Evolutionary conservation across 2,113 vertebrate species (phyloP).

Genomic region (Cochlearius cochlearius): DNA sequence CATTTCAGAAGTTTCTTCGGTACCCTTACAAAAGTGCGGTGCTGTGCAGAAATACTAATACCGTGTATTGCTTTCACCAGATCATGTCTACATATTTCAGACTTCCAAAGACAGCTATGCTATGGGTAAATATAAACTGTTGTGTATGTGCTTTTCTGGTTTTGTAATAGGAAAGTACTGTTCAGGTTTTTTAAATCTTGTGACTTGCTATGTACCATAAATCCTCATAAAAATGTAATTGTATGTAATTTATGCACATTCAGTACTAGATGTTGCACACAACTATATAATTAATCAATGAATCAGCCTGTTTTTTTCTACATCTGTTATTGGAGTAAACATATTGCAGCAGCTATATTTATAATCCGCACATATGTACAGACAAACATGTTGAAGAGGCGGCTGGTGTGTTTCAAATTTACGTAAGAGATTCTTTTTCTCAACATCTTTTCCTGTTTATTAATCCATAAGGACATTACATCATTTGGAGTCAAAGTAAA

Average conservation of each 20-base stretch:
- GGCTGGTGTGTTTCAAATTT: neutral
- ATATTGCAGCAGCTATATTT: neutral
- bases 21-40: neutral
- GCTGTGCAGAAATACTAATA: neutral
- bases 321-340: neutral
- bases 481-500: slow-evolving; percentile 23
- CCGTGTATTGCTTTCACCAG: neutral
- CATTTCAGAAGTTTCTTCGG: neutral
- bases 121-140: neutral
- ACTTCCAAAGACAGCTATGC: neutral
- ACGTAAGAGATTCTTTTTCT: neutral
- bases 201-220: neutral
- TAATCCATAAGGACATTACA: neutral
- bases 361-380: neutral
- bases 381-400: neutral
- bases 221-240: neutral
- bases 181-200: neutral
- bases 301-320: neutral
- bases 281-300: neutral
- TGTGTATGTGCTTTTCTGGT: neutral
- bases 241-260: neutral
- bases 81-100: neutral
- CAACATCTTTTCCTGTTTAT: slow-evolving; percentile 7
- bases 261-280: neutral
- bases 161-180: neutral